These are phyloP conservation scores for Lacanobia wlatinum DNA, from an alignment of 2,888 invertebrate species.

Conservation along the genomic window DNA sequence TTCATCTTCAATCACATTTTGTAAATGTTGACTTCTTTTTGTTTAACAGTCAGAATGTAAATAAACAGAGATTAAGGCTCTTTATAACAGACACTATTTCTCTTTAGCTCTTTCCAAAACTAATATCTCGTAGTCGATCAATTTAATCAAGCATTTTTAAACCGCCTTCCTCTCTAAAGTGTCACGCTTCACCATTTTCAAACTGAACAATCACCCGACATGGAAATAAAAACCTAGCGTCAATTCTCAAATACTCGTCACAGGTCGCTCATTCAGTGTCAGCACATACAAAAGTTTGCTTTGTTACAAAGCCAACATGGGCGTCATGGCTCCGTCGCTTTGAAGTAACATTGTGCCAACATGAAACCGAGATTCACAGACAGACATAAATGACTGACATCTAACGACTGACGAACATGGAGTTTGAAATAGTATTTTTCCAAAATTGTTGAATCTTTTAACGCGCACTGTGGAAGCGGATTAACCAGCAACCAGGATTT, in stretches of 20 bases:
- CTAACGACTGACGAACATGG: slow-evolving; percentile 16
- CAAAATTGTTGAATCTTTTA: neutral
- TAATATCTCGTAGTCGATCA: neutral
- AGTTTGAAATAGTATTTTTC: slow-evolving; percentile 17
- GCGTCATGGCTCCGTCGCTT: slow-evolving; percentile 45
- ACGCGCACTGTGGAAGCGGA: neutral
- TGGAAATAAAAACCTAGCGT: slow-evolving; percentile 30
- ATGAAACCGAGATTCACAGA: slow-evolving; percentile 53
- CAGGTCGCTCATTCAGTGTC: slow-evolving; percentile 34
- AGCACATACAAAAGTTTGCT: slow-evolving; percentile 49
- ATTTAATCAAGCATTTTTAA: neutral
- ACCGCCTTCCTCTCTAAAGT: neutral
- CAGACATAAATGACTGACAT: slow-evolving; percentile 55
- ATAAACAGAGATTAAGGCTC: too few relatives aligned
- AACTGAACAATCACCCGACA: neutral
- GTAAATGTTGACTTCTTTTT: neutral
- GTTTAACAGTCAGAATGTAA: too few relatives aligned
- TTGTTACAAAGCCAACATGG: slow-evolving; percentile 38
- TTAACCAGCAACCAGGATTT: neutral
- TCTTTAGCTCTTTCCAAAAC: neutral
- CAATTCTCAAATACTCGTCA: slow-evolving; percentile 38
- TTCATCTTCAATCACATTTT: too few relatives aligned
- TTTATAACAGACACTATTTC: neutral
- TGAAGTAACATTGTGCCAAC: slow-evolving; percentile 55
- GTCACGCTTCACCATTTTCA: neutral